phyloP scores from a whole-genome alignment of 92 coral and sea anemone species.

The Epizoanthus stellaris region DNA sequence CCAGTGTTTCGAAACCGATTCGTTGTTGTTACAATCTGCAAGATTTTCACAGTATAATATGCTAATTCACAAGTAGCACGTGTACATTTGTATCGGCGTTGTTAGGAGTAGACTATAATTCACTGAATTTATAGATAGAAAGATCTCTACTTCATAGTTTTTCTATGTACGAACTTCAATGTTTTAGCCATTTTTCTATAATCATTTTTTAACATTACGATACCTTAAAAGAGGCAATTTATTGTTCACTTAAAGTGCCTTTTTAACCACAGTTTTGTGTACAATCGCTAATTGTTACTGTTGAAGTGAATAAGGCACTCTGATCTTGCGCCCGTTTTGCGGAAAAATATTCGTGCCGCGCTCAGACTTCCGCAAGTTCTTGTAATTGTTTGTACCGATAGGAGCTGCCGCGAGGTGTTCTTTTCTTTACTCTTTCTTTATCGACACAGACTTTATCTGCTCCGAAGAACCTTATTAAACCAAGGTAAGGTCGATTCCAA shows the following conservation, averaged over 20 bases:
- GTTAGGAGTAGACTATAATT: background rate
- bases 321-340: slow-evolving; percentile 9
- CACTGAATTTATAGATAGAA: background rate
- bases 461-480: too few species aligned
- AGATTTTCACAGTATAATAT: slow-evolving; percentile 32
- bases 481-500: too few species aligned
- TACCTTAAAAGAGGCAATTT: background rate
- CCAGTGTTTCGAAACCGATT: slow-evolving; percentile 25
- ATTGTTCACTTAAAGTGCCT: slow-evolving; percentile 11
- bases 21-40: slow-evolving; percentile 30
- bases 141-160: background rate
- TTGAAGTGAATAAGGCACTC: background rate
- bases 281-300: slow-evolving; percentile 2
- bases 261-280: slow-evolving; percentile 17
- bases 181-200: background rate
- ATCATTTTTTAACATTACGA: slow-evolving; percentile 20
- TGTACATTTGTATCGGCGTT: background rate
- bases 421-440: background rate
- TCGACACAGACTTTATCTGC: background rate
- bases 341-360: background rate
- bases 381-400: background rate
- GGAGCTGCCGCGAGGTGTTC: background rate
- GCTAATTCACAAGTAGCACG: slow-evolving; percentile 10
- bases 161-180: background rate
- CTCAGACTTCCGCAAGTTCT: background rate